phyloP scores from a whole-genome alignment of 2,888 invertebrate species.

The Dynastes maya region DNA sequence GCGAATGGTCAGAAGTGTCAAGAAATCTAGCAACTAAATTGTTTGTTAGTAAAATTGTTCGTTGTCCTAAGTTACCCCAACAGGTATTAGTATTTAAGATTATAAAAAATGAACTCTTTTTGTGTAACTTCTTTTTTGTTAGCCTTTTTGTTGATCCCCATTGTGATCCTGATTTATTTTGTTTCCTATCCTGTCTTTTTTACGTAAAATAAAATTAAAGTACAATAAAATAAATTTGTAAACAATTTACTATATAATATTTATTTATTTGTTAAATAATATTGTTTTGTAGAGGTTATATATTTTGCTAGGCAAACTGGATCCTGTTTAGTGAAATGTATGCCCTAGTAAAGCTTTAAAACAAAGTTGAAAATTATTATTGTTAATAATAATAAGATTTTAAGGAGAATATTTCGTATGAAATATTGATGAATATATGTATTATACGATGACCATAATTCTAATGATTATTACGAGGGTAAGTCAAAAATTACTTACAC shows the following conservation, averaged over 20 bases:
- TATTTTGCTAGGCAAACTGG: too few species aligned
- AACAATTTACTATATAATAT: conserved; percentile 13
- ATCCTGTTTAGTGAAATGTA: too few species aligned
- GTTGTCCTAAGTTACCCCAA: conserved; percentile 49
- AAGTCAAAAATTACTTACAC: too few species aligned
- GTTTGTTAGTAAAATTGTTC: conserved; percentile 53
- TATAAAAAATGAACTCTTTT: neutral
- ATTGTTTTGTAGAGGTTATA: too few species aligned
- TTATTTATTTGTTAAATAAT: conserved; percentile 48
- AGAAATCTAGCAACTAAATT: conserved; percentile 60
- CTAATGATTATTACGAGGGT: too few species aligned
- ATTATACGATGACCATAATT: neutral
- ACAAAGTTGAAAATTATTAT: too few species aligned
- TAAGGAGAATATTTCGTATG: neutral
- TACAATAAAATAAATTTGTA: conserved; percentile 48
- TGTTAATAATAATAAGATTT: neutral
- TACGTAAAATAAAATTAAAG: conserved; percentile 43
- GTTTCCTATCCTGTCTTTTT: conserved; percentile 20
- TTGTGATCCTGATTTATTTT: neutral
- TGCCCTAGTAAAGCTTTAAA: too few species aligned
- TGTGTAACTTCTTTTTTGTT: neutral
- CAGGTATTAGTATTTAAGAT: conserved; percentile 55
- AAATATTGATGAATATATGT: conserved; percentile 5
- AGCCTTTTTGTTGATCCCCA: neutral
- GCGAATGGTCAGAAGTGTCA: conserved; percentile 58